Percentiles rank a stretch among this genome's conserved stretches.
These are phyloP conservation scores for Bergia sp. DNA, from an alignment of 92 coral and sea anemone genomes.

Conservation along the genomic window DNA sequence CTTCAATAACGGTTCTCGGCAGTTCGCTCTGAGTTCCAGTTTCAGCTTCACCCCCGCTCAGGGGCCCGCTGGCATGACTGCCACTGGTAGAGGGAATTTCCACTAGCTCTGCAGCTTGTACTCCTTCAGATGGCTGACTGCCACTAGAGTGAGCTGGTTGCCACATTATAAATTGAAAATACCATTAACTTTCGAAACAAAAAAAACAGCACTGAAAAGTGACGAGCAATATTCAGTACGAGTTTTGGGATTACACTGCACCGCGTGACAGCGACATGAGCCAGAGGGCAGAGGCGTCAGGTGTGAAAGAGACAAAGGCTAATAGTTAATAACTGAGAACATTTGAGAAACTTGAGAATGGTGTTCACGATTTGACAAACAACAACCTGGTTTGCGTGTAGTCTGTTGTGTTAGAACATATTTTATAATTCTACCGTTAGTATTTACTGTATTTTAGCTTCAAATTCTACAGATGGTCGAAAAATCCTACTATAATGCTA, in stretches of 20 bases:
- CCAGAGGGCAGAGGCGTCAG: too few relatives aligned
- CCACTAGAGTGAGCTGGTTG: constrained; percentile 22
- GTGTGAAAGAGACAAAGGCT: too few relatives aligned
- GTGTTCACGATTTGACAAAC: too few relatives aligned
- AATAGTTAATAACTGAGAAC: too few relatives aligned
- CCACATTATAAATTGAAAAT: constrained; percentile 27
- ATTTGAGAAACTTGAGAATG: too few relatives aligned
- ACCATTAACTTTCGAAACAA: constrained; percentile 20
- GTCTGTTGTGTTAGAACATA: too few relatives aligned
- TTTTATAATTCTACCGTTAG: too few relatives aligned
- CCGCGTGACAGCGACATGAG: too few relatives aligned
- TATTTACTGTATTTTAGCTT: too few relatives aligned
- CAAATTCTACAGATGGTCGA: too few relatives aligned
- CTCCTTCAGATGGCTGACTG: constrained; percentile 1
- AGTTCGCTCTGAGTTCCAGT: constrained; percentile 12
- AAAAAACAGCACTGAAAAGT: constrained; percentile 23
- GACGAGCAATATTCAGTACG: constrained; percentile 27
- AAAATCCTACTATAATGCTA: too few relatives aligned
- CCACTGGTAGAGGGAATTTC: constrained; percentile 19
- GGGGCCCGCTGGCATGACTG: constrained; percentile 12
- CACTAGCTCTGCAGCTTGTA: constrained; percentile 24
- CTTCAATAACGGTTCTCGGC: neutral
- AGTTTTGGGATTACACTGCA: neutral
- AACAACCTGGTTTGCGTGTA: too few relatives aligned
- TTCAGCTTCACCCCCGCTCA: constrained; percentile 17